Conservation (phyloP, 2,888 invertebrate species). For the Nysson spinosus region DNA sequence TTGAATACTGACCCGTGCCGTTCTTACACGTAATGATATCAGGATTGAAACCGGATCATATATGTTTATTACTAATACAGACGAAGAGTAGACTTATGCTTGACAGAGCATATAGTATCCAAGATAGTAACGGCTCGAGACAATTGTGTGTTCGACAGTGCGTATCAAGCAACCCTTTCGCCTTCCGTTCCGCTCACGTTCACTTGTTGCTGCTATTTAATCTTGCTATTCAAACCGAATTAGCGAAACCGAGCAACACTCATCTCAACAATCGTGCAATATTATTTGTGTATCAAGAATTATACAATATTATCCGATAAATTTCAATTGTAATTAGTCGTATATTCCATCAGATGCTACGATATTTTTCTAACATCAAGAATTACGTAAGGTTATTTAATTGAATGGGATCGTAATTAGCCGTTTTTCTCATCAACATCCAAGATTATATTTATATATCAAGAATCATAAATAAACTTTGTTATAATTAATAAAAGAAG, state of each 20-base stretch:
- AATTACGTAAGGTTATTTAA: no score
- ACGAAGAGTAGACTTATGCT: constrained; percentile 24
- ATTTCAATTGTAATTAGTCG: no score
- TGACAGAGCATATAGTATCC: constrained; percentile 23
- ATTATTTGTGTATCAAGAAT: no score
- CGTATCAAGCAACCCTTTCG: constrained; percentile 58
- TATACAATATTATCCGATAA: no score
- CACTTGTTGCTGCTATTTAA: constrained; percentile 39
- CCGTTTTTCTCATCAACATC: no score
- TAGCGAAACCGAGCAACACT: constrained; percentile 15
- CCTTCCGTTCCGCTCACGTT: constrained; percentile 54
- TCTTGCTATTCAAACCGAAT: constrained; percentile 28
- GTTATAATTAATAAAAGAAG: no score
- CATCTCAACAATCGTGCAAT: no score
- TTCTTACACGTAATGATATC: constrained; percentile 23
- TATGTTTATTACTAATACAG: constrained; percentile 25
- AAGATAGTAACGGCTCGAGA: constrained; percentile 23
- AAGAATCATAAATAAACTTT: no score
- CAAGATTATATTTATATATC: no score
- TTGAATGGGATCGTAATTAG: no score
- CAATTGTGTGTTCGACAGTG: constrained; percentile 45
- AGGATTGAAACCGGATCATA: constrained; percentile 37
- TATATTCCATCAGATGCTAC: no score
- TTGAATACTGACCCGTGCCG: constrained; percentile 2
- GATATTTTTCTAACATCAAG: no score